These are phyloP conservation scores for Equus przewalskii DNA, from an alignment of 2,113 vertebrate species.

Conservation along the genomic window DNA sequence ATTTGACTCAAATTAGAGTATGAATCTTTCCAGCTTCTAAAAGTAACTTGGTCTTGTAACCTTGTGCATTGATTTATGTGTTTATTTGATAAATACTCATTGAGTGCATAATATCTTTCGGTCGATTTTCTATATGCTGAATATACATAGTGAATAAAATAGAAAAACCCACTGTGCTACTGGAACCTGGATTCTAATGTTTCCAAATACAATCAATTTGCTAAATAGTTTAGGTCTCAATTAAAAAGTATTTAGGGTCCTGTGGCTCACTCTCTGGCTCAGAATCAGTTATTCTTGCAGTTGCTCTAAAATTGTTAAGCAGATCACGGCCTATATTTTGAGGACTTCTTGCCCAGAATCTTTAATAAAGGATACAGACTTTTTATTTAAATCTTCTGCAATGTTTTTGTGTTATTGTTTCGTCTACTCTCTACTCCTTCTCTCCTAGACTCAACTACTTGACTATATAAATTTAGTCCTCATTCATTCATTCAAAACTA, in stretches of 20 bases:
- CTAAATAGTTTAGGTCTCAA: background rate
- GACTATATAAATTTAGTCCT: background rate
- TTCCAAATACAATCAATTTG: constrained; percentile 33
- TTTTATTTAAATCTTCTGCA: background rate
- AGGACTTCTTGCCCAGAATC: background rate
- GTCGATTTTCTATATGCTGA: background rate
- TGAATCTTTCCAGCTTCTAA: background rate
- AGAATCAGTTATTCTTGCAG: background rate
- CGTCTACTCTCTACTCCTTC: background rate
- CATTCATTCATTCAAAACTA: background rate
- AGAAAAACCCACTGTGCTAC: background rate
- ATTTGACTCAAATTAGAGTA: background rate
- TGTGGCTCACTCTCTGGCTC: background rate
- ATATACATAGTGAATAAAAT: background rate
- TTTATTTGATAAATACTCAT: background rate
- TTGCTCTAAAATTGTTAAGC: background rate
- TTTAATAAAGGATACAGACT: background rate
- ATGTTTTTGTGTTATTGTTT: background rate
- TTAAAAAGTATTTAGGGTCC: background rate
- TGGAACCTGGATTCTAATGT: background rate
- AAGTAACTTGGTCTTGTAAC: background rate
- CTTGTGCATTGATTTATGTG: background rate
- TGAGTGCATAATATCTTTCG: background rate
- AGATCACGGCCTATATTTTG: background rate
- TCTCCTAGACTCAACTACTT: background rate